These are phyloP conservation scores for Gisinianus flammeolus DNA, from an alignment of 2,888 invertebrate genomes.

Conservation along the genomic window DNA sequence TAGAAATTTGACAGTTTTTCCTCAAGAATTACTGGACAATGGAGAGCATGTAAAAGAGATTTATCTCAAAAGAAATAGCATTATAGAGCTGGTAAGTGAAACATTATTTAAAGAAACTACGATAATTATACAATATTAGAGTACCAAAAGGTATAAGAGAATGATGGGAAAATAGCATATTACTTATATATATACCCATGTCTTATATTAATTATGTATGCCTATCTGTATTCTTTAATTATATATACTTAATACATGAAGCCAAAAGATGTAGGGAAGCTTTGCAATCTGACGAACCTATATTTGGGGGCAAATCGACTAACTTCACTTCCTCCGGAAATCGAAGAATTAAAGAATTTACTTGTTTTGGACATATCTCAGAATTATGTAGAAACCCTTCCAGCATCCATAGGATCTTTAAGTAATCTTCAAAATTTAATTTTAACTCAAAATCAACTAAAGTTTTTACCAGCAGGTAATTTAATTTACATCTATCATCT, in stretches of 20 bases:
- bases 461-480: constrained; percentile 30
- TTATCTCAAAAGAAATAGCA: constrained; percentile 62
- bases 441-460: constrained; percentile 52
- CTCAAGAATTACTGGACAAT: constrained; percentile 60
- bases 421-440: constrained; percentile 45
- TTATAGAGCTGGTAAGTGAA: constrained; percentile 57
- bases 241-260: constrained; percentile 15
- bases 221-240: neutral
- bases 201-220: neutral
- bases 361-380: constrained; percentile 55
- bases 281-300: constrained; percentile 56
- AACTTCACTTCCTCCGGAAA: constrained; percentile 50
- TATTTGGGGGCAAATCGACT: constrained; percentile 57
- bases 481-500: neutral
- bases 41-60: constrained; percentile 61
- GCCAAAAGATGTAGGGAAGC: constrained; percentile 54
- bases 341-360: constrained; percentile 50
- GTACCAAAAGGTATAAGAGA: neutral
- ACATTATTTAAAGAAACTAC: neutral
- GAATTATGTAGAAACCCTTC: constrained; percentile 51
- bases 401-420: constrained; percentile 47
- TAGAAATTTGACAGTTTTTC: constrained; percentile 61
- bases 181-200: neutral
- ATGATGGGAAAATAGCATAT: neutral
- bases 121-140: neutral